Base-by-base conservation (phyloP, 2,113 vertebrate genomes). In the Gallinago jamesoni region DNA sequence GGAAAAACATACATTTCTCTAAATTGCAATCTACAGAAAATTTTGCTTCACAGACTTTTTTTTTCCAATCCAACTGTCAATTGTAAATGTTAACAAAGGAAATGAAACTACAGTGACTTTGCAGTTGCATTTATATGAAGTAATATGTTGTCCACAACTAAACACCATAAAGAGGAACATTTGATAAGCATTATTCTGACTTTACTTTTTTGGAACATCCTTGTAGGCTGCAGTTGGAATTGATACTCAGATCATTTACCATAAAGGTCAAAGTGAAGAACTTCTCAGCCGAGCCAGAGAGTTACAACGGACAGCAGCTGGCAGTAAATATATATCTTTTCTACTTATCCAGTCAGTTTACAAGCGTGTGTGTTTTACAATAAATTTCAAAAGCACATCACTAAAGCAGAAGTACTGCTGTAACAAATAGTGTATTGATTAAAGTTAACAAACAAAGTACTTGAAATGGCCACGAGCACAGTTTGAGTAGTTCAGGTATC, bases 221-320 rank as follows among this genome's bases (percentile, higher is more conserved):
- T 93, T 97, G 37, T 50, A 99, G 99, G 99, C 99, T 85, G 95
- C 98, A 59, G 94, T 82, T 82, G 98, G 98, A 75, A 98, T 99
- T 91, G 98, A 98, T 57, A 97, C 98, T 28, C 98, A 99, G 96
- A 98, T 99, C 14, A 92, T 87, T 48, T 98, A 98, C 89, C 98
- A 99, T 82, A 98, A 97, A 78, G 98, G 96, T n/a, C 98, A 98
- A 97, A 99, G 99, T 2, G 94, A 98, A 82, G 97, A 98, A 56
- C 98, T 99, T 72, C 98, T 99, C 79, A 97, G 88, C 82, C 97
- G 93, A 97, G 98, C 99, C 20, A 98, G 97, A 85, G 97, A 98
- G 24, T 94, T 99, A 56, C 98, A 93, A 79, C 85, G 76, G 64
- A 94, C 95, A 73, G 98, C 98, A 67, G 97, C 98, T 62, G 96